Evolutionary conservation across 2,888 invertebrate species (phyloP).

Genomic region (Caenorhabditis zanzibari): DNA sequence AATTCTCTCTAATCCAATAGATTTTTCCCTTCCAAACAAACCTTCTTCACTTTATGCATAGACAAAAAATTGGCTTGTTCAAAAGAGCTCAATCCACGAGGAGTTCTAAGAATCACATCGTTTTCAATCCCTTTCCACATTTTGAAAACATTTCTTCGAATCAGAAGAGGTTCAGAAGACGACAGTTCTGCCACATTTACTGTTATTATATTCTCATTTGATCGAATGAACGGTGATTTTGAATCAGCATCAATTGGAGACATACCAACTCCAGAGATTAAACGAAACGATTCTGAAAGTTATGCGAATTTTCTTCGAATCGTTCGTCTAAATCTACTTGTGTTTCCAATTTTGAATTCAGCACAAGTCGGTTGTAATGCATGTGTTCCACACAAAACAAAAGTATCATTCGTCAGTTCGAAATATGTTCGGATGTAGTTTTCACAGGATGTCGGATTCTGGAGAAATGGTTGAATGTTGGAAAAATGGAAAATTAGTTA

Average conservation of each 20-base stretch:
- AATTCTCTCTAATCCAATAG: background rate
- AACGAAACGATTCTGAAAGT: slow-evolving; percentile 43
- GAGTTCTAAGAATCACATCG: slow-evolving; percentile 62
- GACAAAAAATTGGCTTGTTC: slow-evolving; percentile 62
- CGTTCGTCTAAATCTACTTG: slow-evolving; percentile 26
- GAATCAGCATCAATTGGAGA: slow-evolving; percentile 63
- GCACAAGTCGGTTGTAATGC: slow-evolving; percentile 69
- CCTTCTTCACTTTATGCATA: slow-evolving; percentile 58
- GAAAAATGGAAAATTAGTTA: background rate
- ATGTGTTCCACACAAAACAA: slow-evolving; percentile 71
- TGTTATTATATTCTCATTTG: slow-evolving; percentile 61
- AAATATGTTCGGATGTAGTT: slow-evolving; percentile 73
- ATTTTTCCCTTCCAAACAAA: background rate
- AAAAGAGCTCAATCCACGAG: slow-evolving; percentile 61
- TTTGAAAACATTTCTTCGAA: slow-evolving; percentile 61
- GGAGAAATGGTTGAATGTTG: background rate
- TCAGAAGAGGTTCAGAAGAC: slow-evolving; percentile 62
- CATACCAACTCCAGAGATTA: slow-evolving; percentile 56
- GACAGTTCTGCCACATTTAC: slow-evolving; percentile 66
- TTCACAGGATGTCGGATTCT: slow-evolving; percentile 61
- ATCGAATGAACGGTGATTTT: slow-evolving; percentile 56
- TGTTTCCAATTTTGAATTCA: slow-evolving; percentile 48
- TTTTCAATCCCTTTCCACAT: slow-evolving; percentile 68
- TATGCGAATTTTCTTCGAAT: background rate
- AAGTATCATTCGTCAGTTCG: slow-evolving; percentile 54